phyloP scores from a whole-genome alignment of 2,113 vertebrate species.

The Microcebus jonahi region DNA sequence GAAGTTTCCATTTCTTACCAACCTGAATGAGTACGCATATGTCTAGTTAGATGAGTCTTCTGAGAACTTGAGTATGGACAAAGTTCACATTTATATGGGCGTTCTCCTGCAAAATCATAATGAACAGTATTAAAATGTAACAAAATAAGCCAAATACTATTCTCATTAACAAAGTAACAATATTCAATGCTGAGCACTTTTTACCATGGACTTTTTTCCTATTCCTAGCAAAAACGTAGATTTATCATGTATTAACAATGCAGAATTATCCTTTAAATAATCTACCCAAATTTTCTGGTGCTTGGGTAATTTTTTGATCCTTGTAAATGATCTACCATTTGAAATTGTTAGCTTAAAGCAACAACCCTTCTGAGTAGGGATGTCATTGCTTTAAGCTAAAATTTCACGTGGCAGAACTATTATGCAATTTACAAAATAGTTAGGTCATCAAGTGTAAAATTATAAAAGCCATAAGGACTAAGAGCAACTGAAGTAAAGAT shows the following conservation, averaged over 20 bases:
- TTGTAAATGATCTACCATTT: neutral
- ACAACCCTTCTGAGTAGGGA: neutral
- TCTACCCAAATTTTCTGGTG: neutral
- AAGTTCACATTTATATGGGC: slow-evolving; percentile 95
- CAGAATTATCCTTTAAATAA: neutral
- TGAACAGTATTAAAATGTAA: neutral
- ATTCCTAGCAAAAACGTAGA: neutral
- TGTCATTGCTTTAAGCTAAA: neutral
- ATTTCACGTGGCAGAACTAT: neutral
- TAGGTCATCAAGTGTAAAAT: neutral
- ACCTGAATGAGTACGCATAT: slow-evolving; percentile 99
- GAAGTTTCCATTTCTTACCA: slow-evolving; percentile 74
- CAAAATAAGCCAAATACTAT: slow-evolving; percentile 29
- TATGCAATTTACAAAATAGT: neutral
- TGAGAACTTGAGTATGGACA: slow-evolving; percentile 99
- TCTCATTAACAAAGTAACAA: neutral
- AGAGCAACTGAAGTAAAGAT: neutral
- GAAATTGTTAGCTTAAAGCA: neutral
- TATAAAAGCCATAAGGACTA: neutral
- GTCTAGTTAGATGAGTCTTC: slow-evolving; percentile 98
- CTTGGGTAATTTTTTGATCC: neutral
- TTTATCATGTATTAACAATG: neutral
- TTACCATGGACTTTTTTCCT: neutral
- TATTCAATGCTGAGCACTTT: neutral
- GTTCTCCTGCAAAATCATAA: slow-evolving; percentile 90